phyloP scores from a whole-genome alignment of 2,113 vertebrate species.

The Dicerorhinus sumatrensis region DNA sequence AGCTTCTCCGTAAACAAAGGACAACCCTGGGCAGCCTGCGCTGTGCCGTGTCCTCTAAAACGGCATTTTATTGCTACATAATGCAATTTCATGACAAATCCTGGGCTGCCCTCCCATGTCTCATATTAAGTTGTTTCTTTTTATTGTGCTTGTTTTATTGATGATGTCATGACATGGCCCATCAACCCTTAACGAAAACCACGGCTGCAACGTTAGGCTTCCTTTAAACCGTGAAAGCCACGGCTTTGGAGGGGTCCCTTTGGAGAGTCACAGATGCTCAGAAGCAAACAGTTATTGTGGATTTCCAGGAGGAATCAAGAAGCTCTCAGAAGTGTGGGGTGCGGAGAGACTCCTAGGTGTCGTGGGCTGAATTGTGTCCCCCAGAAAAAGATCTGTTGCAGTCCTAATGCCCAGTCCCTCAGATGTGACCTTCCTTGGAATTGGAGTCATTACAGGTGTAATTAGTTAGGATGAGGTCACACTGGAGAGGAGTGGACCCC shows the following conservation, averaged over 20 bases:
- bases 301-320: background rate
- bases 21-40: background rate
- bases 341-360: no score
- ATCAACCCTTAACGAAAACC: constrained; percentile 79
- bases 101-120: constrained; percentile 75
- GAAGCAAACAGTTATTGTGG: background rate
- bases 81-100: constrained; percentile 71
- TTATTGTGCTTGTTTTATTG: constrained; percentile 79
- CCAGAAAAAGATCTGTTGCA: accelerated
- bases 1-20: constrained; percentile 58
- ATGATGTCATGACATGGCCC: constrained; percentile 83
- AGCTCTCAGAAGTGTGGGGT: background rate
- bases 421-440: background rate
- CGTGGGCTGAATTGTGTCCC: background rate
- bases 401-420: background rate
- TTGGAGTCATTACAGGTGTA: background rate
- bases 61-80: constrained; percentile 79
- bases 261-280: background rate
- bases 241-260: constrained; percentile 58
- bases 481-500: background rate
- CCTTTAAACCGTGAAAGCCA: constrained; percentile 75
- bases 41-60: constrained; percentile 63
- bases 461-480: background rate
- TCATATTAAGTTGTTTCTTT: constrained; percentile 72
- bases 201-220: constrained; percentile 73